Conservation (phyloP, 1,140 invertebrate species). For the Musca vetustissima region DNA sequence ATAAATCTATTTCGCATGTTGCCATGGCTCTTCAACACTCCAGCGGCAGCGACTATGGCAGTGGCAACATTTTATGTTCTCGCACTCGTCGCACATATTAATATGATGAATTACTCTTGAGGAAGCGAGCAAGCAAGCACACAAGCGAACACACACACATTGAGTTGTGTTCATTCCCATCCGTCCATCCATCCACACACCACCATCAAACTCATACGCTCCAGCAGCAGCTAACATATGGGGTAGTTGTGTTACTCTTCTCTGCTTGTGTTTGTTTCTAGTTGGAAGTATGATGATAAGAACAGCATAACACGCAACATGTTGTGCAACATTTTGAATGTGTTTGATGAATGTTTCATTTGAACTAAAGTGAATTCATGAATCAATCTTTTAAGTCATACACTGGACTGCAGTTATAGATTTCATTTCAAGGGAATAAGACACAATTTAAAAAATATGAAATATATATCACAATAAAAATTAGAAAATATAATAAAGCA, state of each 20-base stretch:
- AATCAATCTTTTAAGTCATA: background rate
- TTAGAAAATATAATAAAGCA: too few relatives aligned
- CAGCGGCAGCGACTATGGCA: constrained; percentile 9
- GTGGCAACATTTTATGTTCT: constrained; percentile 3
- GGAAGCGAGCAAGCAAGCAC: background rate
- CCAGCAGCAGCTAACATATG: too few relatives aligned
- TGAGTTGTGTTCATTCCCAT: too few relatives aligned
- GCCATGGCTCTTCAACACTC: constrained; percentile 26
- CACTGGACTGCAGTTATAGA: too few relatives aligned
- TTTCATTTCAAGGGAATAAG: too few relatives aligned
- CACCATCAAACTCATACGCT: too few relatives aligned
- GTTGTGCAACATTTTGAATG: constrained; percentile 14
- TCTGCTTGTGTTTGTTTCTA: constrained; percentile 4
- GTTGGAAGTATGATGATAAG: constrained; percentile 22
- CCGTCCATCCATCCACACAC: too few relatives aligned
- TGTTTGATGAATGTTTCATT: constrained; percentile 7
- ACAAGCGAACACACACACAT: background rate
- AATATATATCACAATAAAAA: too few relatives aligned
- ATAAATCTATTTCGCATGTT: constrained; percentile 39
- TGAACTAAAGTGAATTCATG: constrained; percentile 14
- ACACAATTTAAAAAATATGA: too few relatives aligned
- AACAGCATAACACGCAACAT: background rate
- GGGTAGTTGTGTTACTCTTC: too few relatives aligned
- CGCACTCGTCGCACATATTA: constrained; percentile 7
- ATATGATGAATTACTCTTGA: constrained; percentile 26